Conservation (phyloP, 2,797 vertebrate species). For the Enteromius afrohamiltoni region DNA sequence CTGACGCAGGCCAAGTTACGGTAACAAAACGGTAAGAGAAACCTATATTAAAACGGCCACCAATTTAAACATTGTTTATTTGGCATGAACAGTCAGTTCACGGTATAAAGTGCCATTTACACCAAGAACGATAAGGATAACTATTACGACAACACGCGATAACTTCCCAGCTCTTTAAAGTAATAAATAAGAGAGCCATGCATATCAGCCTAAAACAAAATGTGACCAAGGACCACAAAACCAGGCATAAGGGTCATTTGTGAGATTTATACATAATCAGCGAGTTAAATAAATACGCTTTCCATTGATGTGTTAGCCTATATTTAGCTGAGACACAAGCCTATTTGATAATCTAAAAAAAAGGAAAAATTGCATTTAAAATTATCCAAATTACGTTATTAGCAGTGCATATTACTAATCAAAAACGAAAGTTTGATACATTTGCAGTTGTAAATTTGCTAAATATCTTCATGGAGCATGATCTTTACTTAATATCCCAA, state of each 20-base stretch:
- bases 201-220: neutral
- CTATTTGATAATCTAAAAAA: neutral
- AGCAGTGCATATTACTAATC: neutral
- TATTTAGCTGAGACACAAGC: neutral
- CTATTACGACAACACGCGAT: neutral
- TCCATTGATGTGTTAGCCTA: neutral
- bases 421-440: neutral
- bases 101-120: neutral
- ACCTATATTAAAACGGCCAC: neutral
- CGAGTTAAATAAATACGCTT: neutral
- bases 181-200: neutral
- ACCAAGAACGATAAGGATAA: neutral
- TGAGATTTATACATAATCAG: neutral
- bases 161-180: neutral
- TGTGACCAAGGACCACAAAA: neutral
- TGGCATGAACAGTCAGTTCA: neutral
- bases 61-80: neutral
- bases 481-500: neutral
- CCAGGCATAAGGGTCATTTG: neutral
- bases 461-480: neutral
- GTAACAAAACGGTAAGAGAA: neutral
- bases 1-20: neutral
- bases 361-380: neutral
- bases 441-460: neutral
- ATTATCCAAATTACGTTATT: neutral